Conservation (phyloP, 2,888 invertebrate genomes). For the Melieria picta region DNA sequence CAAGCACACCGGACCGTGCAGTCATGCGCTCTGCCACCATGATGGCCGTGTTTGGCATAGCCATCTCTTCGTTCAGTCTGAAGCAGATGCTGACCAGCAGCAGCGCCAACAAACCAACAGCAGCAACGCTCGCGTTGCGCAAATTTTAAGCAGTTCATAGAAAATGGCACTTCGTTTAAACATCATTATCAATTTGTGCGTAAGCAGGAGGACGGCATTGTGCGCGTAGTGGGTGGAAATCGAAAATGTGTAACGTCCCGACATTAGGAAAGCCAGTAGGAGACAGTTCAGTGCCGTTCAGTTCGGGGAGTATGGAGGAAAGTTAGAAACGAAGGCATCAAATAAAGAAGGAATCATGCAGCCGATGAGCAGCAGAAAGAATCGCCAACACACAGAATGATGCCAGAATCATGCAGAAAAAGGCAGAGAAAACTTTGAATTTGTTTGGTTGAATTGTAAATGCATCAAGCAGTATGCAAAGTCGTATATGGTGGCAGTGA, state of each 20-base stretch:
- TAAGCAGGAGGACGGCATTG: not conserved
- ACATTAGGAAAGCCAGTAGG: not conserved
- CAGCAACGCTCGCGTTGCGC: slow-evolving; percentile 44
- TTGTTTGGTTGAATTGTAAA: no score
- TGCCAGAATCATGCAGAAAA: no score
- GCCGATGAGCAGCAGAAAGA: no score
- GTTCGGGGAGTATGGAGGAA: no score
- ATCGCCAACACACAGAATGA: no score
- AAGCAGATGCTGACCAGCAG: slow-evolving; percentile 70
- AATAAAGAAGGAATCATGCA: no score
- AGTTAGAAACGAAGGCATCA: no score
- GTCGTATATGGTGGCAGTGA: no score
- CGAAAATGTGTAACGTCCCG: not conserved
- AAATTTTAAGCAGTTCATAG: slow-evolving; percentile 51
- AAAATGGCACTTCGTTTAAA: slow-evolving; percentile 31
- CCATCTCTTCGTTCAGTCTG: slow-evolving; percentile 72
- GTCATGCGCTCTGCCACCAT: slow-evolving; percentile 71
- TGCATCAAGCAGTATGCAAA: no score
- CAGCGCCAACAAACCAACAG: slow-evolving; percentile 46
- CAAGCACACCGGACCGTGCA: slow-evolving; percentile 67
- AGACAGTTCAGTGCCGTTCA: no score
- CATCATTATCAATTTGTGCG: slow-evolving; percentile 31
- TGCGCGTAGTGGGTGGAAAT: not conserved
- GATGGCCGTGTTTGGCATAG: slow-evolving; percentile 71
- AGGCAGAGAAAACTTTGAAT: no score